Percentiles rank a stretch among this genome's conserved stretches.
Conservation (phyloP, 2,888 invertebrate species). For the Noctua janthe region DNA sequence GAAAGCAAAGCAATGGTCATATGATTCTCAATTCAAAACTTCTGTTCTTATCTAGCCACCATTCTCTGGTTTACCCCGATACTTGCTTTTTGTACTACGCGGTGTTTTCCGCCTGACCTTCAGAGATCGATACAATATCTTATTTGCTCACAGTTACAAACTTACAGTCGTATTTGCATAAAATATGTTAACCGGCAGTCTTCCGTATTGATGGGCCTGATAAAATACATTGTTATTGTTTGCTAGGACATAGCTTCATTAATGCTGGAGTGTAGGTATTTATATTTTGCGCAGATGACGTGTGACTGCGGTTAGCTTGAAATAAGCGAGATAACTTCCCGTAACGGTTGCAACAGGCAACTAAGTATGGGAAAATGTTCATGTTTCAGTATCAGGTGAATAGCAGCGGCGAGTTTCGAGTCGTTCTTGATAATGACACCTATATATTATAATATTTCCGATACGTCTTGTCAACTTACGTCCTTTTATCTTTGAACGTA, state of each 20-base stretch:
- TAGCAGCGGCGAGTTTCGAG: neutral
- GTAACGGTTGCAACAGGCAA: neutral
- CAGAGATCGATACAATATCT: slow-evolving; percentile 44
- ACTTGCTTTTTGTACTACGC: slow-evolving; percentile 6
- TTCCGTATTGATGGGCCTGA: slow-evolving; percentile 23
- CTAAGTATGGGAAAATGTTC: slow-evolving; percentile 10
- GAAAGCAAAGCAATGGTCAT: neutral
- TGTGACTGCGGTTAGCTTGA: slow-evolving; percentile 26
- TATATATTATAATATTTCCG: neutral
- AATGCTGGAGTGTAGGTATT: slow-evolving; percentile 23
- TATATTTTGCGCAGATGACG: slow-evolving; percentile 10
- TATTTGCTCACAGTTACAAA: slow-evolving; percentile 26
- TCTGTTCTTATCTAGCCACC: neutral
- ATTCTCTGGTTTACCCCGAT: neutral
- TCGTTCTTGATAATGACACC: neutral
- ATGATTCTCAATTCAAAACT: neutral
- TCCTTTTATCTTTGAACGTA: slow-evolving; percentile 27
- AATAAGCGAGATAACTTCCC: slow-evolving; percentile 28
- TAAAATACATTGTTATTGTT: slow-evolving; percentile 29
- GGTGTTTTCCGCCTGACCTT: slow-evolving; percentile 36
- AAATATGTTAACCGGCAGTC: slow-evolving; percentile 29
- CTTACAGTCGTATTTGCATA: slow-evolving; percentile 43
- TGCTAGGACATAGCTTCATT: slow-evolving; percentile 19
- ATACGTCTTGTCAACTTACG: slow-evolving; percentile 19
- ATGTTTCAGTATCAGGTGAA: neutral